Evolutionary conservation across 2,888 invertebrate genomes (phyloP).

Genomic region (Geophilus truncorum): DNA sequence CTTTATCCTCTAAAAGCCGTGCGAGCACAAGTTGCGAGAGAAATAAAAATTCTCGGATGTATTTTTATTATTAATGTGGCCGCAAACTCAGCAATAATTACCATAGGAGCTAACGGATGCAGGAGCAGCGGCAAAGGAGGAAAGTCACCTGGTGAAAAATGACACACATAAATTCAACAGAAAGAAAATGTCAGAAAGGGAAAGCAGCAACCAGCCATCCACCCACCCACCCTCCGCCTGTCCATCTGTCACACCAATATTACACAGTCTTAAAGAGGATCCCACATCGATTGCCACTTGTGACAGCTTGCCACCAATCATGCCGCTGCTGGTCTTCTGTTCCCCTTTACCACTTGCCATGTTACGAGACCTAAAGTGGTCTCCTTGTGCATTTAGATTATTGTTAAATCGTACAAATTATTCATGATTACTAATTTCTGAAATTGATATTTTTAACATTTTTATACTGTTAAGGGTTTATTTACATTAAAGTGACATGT

Average conservation of each 20-base stretch:
- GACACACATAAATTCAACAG: background rate
- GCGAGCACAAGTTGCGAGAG: background rate
- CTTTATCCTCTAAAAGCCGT: background rate
- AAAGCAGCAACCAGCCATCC: background rate
- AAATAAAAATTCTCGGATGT: background rate
- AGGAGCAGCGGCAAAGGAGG: background rate
- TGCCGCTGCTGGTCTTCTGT: background rate
- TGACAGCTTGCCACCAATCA: background rate
- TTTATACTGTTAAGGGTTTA: too few relatives aligned
- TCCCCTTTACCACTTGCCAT: too few relatives aligned
- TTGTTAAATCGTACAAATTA: too few relatives aligned
- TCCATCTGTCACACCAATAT: slow-evolving; percentile 11
- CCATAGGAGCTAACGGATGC: slow-evolving; percentile 1
- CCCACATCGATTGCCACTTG: background rate
- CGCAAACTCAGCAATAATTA: slow-evolving; percentile 20
- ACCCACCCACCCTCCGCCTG: background rate
- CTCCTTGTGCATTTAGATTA: too few relatives aligned
- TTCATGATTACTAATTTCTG: too few relatives aligned
- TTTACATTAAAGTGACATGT: too few relatives aligned
- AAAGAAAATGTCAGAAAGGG: slow-evolving; percentile 1
- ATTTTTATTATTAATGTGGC: slow-evolving; percentile 20
- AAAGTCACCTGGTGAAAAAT: slow-evolving; percentile 14
- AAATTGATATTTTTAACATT: too few relatives aligned
- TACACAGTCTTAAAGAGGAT: slow-evolving; percentile 7
- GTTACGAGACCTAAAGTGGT: too few relatives aligned